Evolutionary conservation across 2,113 vertebrate species (phyloP).

Genomic region (Rattus rattus): DNA sequence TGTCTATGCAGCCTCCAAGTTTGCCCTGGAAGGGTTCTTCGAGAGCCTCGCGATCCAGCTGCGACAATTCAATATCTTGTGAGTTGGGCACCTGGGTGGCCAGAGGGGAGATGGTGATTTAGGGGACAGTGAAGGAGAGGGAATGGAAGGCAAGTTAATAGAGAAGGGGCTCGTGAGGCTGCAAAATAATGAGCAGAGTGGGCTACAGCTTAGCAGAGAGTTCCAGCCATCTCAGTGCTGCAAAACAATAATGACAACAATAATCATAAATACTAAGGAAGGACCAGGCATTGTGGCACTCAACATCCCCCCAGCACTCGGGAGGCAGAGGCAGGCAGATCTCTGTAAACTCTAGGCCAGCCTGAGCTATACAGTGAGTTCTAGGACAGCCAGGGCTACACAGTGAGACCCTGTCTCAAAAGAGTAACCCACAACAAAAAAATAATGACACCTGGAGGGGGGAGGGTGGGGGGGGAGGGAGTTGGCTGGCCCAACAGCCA

Average conservation of each 20-base stretch:
- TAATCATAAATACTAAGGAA: not conserved
- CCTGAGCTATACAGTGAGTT: not conserved
- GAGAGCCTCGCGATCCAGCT: slow-evolving; percentile 96
- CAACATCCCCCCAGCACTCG: not conserved
- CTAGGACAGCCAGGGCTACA: not conserved
- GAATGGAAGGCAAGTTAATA: not conserved
- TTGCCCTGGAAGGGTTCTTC: slow-evolving; percentile 96
- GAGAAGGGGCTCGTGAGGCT: no score
- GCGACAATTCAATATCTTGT: slow-evolving; percentile 95
- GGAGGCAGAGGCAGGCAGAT: not conserved
- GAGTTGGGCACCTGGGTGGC: slow-evolving; percentile 64
- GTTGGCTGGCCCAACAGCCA: not conserved
- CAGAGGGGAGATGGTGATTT: accelerated
- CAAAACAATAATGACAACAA: not conserved
- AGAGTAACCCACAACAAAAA: not conserved
- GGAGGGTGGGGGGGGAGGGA: not conserved
- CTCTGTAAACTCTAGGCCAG: not conserved
- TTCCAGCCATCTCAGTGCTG: not conserved
- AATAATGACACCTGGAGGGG: not conserved
- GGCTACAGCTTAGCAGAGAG: not conserved
- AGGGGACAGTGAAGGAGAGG: not conserved
- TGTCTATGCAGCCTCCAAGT: slow-evolving; percentile 95
- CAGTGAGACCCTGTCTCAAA: not conserved
- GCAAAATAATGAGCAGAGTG: no score
- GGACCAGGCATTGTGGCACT: not conserved